Base-by-base conservation (phyloP, 2,888 invertebrate species). In the Metopia argyrocephala region DNA sequence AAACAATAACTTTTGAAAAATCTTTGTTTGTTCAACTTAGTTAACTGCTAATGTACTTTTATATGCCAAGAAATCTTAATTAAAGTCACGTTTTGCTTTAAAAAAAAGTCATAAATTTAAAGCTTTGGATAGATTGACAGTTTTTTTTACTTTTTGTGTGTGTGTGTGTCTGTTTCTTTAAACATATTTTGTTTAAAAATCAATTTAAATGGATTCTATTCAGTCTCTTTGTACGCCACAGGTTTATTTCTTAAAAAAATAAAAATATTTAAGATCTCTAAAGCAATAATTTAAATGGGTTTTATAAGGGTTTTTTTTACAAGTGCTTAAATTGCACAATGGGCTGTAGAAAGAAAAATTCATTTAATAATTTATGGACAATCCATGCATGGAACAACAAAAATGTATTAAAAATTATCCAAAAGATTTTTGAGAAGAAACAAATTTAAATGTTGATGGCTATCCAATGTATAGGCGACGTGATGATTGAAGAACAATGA, bases 61-160 rank as follows among this genome's bases (percentile, higher is more conserved):
- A 45, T 57, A 15, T 65, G 3, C 5, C 38, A 27, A 71, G 45
- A 62, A 21, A 62, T 71, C 65, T 76, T 66, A 76, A 79, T 71
- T 79, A 76, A 66, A 71, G 76, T 79, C 79, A 79, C 79, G 79
- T 79, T 79, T 56, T 45, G 52, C 15, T 57, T 62, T 2, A n/a
- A 46, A n/a, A n/a, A n/a, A 62, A 57, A 74, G 20, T 46, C 50
- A 74, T 59, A 68, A 69, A 64, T 75, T 59, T 64, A 28, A 74
- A 69, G 15, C 31, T 21, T 50, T 25, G 54, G 56, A 76, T 62
- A 56, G 64, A 65, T 74, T 79, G 69, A 64, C 56, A 64, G 12
- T 12, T 54, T 71, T 78, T 64, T 70, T 12, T 23, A 23, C 5
- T 9, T 25, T 18, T 9, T n/a, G n/a, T n/a, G n/a, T n/a, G n/a